Percentiles rank a stretch among this genome's conserved stretches.
Conservation (phyloP, 2,113 vertebrate genomes). For the Maccullochella peelii region DNA sequence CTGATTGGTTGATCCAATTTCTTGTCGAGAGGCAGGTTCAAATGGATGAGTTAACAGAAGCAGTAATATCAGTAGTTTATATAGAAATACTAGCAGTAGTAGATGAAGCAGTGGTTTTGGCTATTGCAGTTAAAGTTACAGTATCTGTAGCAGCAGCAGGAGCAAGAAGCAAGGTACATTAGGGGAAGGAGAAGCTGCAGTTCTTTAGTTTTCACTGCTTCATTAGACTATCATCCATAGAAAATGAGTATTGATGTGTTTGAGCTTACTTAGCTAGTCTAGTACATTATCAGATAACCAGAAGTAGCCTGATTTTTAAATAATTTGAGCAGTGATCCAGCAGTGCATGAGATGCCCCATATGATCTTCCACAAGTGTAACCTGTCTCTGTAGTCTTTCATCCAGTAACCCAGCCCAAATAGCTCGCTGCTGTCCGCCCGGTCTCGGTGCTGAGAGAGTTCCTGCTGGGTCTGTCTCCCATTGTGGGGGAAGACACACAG, state of each 20-base stretch:
- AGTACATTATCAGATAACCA: not conserved
- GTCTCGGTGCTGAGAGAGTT: not conserved
- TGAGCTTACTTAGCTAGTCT: not conserved
- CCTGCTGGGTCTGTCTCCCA: slow-evolving; percentile 1
- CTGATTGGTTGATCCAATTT: not conserved
- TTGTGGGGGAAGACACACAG: slow-evolving; percentile 21
- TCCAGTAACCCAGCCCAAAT: not conserved
- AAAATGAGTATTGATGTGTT: not conserved
- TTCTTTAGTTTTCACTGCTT: too few species aligned
- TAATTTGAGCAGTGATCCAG: not conserved
- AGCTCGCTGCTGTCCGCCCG: slow-evolving; percentile 13
- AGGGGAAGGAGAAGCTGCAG: too few species aligned
- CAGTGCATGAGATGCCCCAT: not conserved
- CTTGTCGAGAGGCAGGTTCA: not conserved
- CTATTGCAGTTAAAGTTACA: not conserved
- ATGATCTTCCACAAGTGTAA: slow-evolving; percentile 14
- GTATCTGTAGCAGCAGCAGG: not conserved
- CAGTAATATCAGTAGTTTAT: not conserved
- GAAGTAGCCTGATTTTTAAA: not conserved
- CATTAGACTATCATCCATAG: too few species aligned
- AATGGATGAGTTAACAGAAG: not conserved
- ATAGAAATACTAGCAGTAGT: not conserved
- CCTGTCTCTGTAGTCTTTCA: slow-evolving; percentile 21
- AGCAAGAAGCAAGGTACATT: not conserved
- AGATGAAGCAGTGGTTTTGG: not conserved